Evolutionary conservation across 2,888 invertebrate species (phyloP), one percentile per base, ranked within the genome.

Genomic region (Chrysotoxum bicinctum): DNA sequence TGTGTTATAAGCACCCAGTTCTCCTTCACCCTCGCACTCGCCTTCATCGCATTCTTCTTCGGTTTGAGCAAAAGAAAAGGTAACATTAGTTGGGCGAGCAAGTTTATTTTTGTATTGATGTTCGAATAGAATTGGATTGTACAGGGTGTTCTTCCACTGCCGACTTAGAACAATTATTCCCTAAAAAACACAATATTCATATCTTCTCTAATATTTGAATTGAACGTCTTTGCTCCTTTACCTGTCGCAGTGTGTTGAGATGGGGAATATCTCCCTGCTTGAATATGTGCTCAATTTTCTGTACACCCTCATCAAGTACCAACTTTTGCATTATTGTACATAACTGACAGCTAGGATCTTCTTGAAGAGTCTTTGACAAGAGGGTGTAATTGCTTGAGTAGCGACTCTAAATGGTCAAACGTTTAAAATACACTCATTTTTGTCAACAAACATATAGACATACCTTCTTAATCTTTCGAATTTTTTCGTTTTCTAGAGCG

Each of bases 101-200:
- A 96, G 94, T 77, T 97, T 96, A 79, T 95, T 95, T 93, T 97
- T 97, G 90, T 97, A 96, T 91, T 97, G 97, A 90, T 97, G 97
- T 89, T 97, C 97, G 72, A 98, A 94, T 48, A 98, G 93, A 87
- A 98, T 93, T 0, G 99, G 98, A 88, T 98, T 98, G 91, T 98
- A 98, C 21, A 99, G 93, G 3, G 97, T 96, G 91, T 98, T 98
- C 92, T 98, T 98, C 99, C 98, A 99, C 91, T 99, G 98, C 0
- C 98, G 94, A 89, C 98, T 98, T 72, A 99, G 93, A 30, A 98
- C 98, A 90, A 99, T 97, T n/a, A 99, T 96, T 32, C 98, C 98
- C 96, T 97, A 0, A 43, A 62, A 43, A 90, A 12, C 79, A 87
- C 6, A 35, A 45, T 43, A 26, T 43, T 60, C 4, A 45, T 12